These are phyloP conservation scores for Alloscopus bannaensis DNA, from an alignment of 2,888 invertebrate genomes.

Conservation along the genomic window DNA sequence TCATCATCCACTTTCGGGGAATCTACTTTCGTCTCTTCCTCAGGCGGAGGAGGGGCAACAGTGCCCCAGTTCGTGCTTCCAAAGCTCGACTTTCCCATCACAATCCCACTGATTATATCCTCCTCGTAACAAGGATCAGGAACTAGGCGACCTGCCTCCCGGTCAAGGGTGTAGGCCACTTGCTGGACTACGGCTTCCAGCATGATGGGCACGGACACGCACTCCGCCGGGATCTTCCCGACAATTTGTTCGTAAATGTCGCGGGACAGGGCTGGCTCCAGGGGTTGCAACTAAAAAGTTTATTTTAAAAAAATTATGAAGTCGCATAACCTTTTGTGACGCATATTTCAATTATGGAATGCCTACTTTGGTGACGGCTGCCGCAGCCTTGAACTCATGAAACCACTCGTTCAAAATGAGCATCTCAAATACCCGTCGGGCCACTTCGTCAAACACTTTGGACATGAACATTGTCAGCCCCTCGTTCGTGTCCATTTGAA, in stretches of 20 bases:
- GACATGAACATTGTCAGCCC: conserved; percentile 54
- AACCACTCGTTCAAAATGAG: conserved; percentile 64
- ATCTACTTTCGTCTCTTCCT: neutral
- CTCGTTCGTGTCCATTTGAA: conserved; percentile 43
- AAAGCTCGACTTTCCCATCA: conserved; percentile 30
- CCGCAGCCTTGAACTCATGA: conserved; percentile 46
- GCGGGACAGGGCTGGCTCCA: conserved; percentile 39
- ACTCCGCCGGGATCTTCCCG: conserved; percentile 65
- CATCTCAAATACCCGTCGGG: conserved; percentile 69
- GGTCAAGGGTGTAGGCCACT: neutral
- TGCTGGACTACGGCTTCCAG: conserved; percentile 70
- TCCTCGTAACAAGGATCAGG: conserved; percentile 34
- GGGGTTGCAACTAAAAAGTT: conserved; percentile 50
- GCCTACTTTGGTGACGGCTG: conserved; percentile 39
- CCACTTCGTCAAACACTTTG: conserved; percentile 64
- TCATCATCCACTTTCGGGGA: too few species aligned
- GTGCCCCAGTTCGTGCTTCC: conserved; percentile 40
- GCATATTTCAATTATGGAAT: neutral
- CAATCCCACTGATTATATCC: conserved; percentile 11
- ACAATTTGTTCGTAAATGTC: conserved; percentile 66
- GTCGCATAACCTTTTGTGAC: neutral
- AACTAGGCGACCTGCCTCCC: neutral
- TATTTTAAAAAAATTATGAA: neutral
- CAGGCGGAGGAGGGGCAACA: neutral
- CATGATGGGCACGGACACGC: conserved; percentile 66